phyloP scores from a whole-genome alignment of 2,113 vertebrate genomes.

The Macheiramphus alcinus region DNA sequence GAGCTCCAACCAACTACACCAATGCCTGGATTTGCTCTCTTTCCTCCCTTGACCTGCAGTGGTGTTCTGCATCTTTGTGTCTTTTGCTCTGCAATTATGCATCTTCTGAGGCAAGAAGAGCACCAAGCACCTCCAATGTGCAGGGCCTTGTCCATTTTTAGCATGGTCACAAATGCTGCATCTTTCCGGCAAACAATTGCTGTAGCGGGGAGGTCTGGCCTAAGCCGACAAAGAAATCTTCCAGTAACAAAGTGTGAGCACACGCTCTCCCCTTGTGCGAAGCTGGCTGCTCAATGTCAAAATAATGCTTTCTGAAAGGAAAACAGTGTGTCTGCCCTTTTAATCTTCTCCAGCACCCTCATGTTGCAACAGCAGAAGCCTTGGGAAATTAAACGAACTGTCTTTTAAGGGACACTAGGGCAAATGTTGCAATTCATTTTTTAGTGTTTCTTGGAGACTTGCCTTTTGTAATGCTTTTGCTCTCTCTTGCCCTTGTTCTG shows the following conservation, averaged over 20 bases:
- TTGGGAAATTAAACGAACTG: not conserved
- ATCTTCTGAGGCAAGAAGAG: not conserved
- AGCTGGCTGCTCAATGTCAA: not conserved
- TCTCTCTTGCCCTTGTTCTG: not conserved
- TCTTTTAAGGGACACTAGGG: not conserved
- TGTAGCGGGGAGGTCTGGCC: not conserved
- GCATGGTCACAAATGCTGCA: not conserved
- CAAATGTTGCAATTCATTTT: not conserved
- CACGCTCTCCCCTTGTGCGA: not conserved
- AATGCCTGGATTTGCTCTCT: not conserved
- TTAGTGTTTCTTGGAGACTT: not conserved
- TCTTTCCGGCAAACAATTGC: not conserved
- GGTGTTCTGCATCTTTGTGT: not conserved
- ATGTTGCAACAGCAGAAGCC: not conserved
- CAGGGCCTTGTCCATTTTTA: not conserved
- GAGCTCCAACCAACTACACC: not conserved
- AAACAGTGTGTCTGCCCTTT: not conserved
- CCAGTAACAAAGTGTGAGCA: not conserved
- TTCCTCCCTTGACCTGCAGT: not conserved
- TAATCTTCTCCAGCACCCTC: not conserved
- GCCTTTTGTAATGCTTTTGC: not conserved
- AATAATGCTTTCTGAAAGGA: not conserved
- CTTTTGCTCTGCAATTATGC: not conserved
- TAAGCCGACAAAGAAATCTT: not conserved
- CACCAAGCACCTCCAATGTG: not conserved